Evolutionary conservation across 2,888 invertebrate genomes (phyloP).

Genomic region (Agriopis marginaria): DNA sequence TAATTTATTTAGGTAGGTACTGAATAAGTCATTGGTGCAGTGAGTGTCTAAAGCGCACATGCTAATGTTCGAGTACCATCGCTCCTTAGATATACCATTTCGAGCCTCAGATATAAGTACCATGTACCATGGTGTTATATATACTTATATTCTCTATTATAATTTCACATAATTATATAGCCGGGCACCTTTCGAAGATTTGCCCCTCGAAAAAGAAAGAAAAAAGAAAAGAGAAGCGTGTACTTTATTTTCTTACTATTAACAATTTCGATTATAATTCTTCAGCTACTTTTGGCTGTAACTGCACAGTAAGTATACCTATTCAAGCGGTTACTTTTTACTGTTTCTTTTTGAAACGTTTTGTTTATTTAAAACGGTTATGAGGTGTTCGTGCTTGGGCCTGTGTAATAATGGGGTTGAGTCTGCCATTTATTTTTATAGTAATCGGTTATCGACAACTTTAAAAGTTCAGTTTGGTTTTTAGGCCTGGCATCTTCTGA

Average conservation of each 20-base stretch:
- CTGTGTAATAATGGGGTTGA: conserved; percentile 1
- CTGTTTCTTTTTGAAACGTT: conserved; percentile 4
- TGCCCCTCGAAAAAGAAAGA: too few species aligned
- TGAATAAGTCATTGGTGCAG: too few species aligned
- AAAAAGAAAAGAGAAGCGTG: too few species aligned
- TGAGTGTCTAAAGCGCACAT: too few species aligned
- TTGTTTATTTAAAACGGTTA: conserved; percentile 17
- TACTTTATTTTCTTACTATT: neutral
- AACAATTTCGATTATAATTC: neutral
- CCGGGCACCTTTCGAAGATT: too few species aligned
- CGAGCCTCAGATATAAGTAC: too few species aligned
- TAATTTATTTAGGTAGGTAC: too few species aligned
- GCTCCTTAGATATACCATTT: too few species aligned
- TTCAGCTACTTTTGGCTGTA: neutral
- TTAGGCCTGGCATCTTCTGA: neutral
- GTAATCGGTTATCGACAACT: conserved; percentile 1
- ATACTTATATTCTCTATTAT: too few species aligned
- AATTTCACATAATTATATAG: too few species aligned
- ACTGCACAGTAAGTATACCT: neutral
- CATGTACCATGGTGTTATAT: too few species aligned
- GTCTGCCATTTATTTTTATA: conserved; percentile 11
- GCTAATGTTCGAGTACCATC: too few species aligned
- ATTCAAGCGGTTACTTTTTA: neutral
- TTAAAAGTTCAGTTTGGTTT: conserved; percentile 2
- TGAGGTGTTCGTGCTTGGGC: conserved; percentile 11